Conservation (phyloP, 2,113 vertebrate genomes). For the Lepus americanus region DNA sequence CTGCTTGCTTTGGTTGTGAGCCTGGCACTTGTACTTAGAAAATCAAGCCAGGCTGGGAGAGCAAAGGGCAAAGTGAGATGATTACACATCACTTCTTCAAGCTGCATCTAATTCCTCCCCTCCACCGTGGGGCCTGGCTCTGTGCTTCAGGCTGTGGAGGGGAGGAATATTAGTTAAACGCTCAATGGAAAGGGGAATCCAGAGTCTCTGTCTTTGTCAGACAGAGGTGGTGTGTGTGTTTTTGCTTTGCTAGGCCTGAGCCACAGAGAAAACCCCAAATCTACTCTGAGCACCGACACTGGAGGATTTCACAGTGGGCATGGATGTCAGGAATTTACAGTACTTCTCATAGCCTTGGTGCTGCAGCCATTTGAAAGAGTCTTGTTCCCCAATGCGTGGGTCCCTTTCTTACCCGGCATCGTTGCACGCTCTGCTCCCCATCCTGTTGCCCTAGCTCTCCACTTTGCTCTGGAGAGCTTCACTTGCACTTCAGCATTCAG, state of each 20-base stretch:
- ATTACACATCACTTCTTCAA: neutral
- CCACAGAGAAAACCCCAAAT: neutral
- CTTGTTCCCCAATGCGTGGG: accelerated
- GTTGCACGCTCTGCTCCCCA: neutral
- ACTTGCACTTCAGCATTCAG: neutral
- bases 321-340: neutral
- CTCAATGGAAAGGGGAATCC: neutral
- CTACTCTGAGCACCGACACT: neutral
- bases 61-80: neutral
- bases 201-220: neutral
- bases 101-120: too few species aligned
- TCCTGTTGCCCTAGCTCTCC: neutral
- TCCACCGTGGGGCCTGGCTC: too few species aligned
- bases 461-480: neutral
- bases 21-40: neutral
- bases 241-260: neutral
- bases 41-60: neutral
- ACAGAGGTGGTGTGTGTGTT: neutral
- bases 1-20: neutral
- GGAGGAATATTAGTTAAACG: neutral
- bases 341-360: neutral
- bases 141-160: neutral
- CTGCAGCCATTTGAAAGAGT: neutral
- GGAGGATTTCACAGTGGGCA: neutral
- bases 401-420: neutral